phyloP scores from a whole-genome alignment of 2,113 vertebrate species.

The Stercorarius parasiticus region DNA sequence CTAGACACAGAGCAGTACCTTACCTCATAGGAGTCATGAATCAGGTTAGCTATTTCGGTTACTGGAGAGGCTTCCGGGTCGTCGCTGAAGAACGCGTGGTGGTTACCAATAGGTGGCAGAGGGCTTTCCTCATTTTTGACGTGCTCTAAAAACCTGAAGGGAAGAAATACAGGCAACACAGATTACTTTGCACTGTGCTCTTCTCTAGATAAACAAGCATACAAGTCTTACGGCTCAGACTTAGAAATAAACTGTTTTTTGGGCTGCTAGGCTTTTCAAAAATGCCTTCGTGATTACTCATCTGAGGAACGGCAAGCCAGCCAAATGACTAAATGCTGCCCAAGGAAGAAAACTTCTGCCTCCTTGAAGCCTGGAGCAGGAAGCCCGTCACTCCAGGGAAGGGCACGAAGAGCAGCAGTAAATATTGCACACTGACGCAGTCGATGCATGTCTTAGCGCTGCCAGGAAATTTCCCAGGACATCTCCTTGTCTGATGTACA shows the following conservation, averaged over 20 bases:
- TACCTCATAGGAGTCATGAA: constrained; percentile 90
- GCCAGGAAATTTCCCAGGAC: constrained; percentile 51
- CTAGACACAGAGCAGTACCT: background rate
- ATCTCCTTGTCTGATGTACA: background rate
- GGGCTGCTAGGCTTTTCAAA: background rate
- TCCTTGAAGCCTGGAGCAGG: constrained; percentile 32
- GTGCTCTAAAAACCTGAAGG: constrained; percentile 89
- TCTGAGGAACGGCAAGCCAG: background rate
- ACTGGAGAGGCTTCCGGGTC: constrained; percentile 67
- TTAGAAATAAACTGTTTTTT: background rate
- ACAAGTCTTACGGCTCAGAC: background rate
- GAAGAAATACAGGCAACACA: background rate
- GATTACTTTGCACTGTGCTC: background rate
- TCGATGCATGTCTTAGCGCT: rapidly evolving
- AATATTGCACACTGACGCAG: background rate
- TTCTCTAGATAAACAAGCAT: background rate
- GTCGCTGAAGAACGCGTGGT: constrained; percentile 71
- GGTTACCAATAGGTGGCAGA: constrained; percentile 70
- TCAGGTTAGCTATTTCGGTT: constrained; percentile 86
- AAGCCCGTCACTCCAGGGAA: background rate
- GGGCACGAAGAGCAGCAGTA: constrained; percentile 11
- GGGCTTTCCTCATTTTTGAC: constrained; percentile 84
- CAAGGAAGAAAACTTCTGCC: constrained; percentile 19
- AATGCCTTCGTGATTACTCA: background rate
- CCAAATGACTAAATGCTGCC: background rate